Percentiles rank a stretch among this genome's conserved stretches.
Conservation (phyloP, 2,888 invertebrate species). For the Caenorhabditis zanzibari region DNA sequence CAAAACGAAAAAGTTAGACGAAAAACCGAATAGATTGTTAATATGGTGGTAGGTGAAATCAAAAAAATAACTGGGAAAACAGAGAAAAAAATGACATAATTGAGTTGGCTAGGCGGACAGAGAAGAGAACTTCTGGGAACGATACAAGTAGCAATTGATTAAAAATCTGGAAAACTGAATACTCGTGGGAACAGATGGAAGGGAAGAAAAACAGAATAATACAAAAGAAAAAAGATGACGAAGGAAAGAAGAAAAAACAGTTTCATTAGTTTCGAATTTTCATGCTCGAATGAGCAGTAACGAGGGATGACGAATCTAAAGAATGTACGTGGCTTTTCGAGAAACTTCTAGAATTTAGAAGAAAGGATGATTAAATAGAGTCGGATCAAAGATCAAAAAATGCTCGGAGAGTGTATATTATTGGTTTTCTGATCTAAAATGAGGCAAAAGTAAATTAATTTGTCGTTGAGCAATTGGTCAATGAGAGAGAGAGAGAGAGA, state of each 20-base stretch:
- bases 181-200: conserved; percentile 16
- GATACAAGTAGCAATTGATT: conserved; percentile 13
- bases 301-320: not conserved
- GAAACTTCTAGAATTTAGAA: conserved; percentile 20
- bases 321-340: conserved; percentile 7
- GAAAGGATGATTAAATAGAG: conserved; percentile 1
- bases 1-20: not conserved
- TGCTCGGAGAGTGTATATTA: not conserved
- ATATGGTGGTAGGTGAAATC: conserved; percentile 15
- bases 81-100: conserved; percentile 15
- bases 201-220: conserved; percentile 8
- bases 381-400: conserved; percentile 12
- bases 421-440: conserved; percentile 19
- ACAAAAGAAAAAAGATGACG: not conserved
- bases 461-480: not conserved
- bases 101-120: conserved; percentile 8
- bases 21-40: conserved; percentile 8
- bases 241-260: conserved; percentile 14
- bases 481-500: not conserved
- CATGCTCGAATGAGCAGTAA: conserved; percentile 7
- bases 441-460: not conserved
- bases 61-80: not conserved
- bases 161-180: conserved; percentile 14
- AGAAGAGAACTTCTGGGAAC: conserved; percentile 25
- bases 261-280: conserved; percentile 11